Evolutionary conservation across 2,113 vertebrate species (phyloP), one percentile per base, ranked within the genome.

Genomic region (Chaenogobius annularis): DNA sequence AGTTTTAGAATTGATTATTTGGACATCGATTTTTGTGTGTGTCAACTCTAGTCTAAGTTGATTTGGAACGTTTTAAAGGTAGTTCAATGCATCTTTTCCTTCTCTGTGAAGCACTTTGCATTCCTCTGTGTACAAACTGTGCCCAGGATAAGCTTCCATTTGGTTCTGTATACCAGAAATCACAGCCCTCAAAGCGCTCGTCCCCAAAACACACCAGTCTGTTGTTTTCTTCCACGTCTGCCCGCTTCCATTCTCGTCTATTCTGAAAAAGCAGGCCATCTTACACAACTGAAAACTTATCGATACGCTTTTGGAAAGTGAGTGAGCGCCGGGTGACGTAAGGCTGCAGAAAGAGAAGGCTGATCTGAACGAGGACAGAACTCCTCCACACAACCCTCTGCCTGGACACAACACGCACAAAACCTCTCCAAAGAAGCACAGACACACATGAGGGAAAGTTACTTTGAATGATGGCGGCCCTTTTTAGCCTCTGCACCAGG

Each of bases 311-410:
- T 58, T 43, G 40, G 64, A 47, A n/a, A 47, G 20, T 20, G 64
- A 44, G 82, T 79, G 75, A 80, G 77, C 48, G 0, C 48, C 20
- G 68, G 78, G 73, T 90, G 89, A 90, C 84, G 81, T 85, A 89
- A 91, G 82, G 63, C 74, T 71, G 66, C 82, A 84, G 87, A 88
- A 86, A 86, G 82, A 89, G 78, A 80, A 88, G 83, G 83, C 74
- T 84, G 71, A 82, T 84, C 68, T 75, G 72, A 81, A 73, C 5
- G 8, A 85, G 83, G 72, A 77, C 77, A 69, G 82, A 85, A 75
- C 78, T 75, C 83, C 47, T 19, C 82, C 75, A 89, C 87, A 76
- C 78, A 69, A 40, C 7, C 37, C 35, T 35, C 35, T 6, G 35
- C 3, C 37, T 9, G 37, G 37, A 52, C 50, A 54, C 19, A 54